These are phyloP conservation scores for Holcopasites calliopsidis DNA, from an alignment of 1,140 invertebrate genomes.

Conservation along the genomic window DNA sequence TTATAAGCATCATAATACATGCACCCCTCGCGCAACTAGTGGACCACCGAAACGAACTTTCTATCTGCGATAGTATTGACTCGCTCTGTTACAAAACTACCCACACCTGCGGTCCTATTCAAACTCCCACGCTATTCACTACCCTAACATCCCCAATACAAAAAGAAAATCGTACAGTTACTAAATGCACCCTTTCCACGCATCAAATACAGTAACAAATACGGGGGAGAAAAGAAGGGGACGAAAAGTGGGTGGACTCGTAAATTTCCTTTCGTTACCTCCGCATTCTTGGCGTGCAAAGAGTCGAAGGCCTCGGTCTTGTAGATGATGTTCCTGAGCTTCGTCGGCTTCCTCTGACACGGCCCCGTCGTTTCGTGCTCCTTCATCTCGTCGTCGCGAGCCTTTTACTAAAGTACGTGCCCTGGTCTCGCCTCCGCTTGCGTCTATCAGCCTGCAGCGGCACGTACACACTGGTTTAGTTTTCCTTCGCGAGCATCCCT, in stretches of 20 bases:
- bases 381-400: slow-evolving; percentile 63
- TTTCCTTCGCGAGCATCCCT: slow-evolving; percentile 1
- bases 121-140: background rate
- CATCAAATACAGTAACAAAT: slow-evolving; percentile 10
- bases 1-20: background rate
- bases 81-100: slow-evolving; percentile 9
- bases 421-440: background rate
- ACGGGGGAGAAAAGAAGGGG: background rate
- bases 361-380: slow-evolving; percentile 66
- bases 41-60: slow-evolving; percentile 13
- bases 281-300: slow-evolving; percentile 80
- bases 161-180: background rate
- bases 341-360: slow-evolving; percentile 81
- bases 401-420: background rate
- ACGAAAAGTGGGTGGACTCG: background rate
- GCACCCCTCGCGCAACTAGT: slow-evolving; percentile 30
- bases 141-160: background rate
- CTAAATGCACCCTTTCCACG: background rate
- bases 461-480: slow-evolving; percentile 4
- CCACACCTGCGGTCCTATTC: background rate
- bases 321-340: slow-evolving; percentile 82
- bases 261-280: slow-evolving; percentile 72
- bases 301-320: slow-evolving; percentile 83
- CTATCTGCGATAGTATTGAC: slow-evolving; percentile 21
- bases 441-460: background rate